Conservation (phyloP, 1,140 invertebrate species). For the Drosophila subobscura region DNA sequence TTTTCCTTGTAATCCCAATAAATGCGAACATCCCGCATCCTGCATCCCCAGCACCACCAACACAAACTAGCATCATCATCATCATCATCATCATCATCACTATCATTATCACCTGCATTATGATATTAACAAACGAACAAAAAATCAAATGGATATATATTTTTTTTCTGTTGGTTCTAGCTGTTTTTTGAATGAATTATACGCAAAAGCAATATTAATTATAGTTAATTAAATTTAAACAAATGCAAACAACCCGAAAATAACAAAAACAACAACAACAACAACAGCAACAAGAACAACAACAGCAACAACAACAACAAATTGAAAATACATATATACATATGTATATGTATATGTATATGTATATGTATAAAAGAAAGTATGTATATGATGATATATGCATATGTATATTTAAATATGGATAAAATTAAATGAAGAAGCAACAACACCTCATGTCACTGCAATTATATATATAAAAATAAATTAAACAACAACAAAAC, state of each 20-base stretch:
- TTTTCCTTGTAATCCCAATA: constrained; percentile 58
- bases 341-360: constrained; percentile 28
- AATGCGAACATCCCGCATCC: constrained; percentile 21
- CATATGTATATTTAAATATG: constrained; percentile 55
- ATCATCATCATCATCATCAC: constrained; percentile 1
- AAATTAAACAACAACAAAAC: constrained; percentile 79
- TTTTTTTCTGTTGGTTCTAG: constrained; percentile 73
- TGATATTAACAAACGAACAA: constrained; percentile 32
- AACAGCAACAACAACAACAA: constrained; percentile 29
- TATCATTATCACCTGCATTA: constrained; percentile 17
- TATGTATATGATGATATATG: constrained; percentile 43
- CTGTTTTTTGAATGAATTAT: constrained; percentile 80
- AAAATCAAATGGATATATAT: constrained; percentile 22
- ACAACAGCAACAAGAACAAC: constrained; percentile 7
- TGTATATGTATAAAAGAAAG: constrained; percentile 36
- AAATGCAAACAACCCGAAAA: constrained; percentile 53
- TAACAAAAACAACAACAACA: constrained; percentile 23
- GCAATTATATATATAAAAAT: constrained; percentile 82
- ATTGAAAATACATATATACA: constrained; percentile 30
- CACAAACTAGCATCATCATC: constrained; percentile 13
- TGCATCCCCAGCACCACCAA: constrained; percentile 7
- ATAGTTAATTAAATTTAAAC: constrained; percentile 81
- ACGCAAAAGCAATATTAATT: constrained; percentile 82
- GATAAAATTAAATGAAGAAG: constrained; percentile 75
- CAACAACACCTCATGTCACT: constrained; percentile 81